Base-by-base conservation (phyloP, 2,888 invertebrate species). In the Parelbella ahira region DNA sequence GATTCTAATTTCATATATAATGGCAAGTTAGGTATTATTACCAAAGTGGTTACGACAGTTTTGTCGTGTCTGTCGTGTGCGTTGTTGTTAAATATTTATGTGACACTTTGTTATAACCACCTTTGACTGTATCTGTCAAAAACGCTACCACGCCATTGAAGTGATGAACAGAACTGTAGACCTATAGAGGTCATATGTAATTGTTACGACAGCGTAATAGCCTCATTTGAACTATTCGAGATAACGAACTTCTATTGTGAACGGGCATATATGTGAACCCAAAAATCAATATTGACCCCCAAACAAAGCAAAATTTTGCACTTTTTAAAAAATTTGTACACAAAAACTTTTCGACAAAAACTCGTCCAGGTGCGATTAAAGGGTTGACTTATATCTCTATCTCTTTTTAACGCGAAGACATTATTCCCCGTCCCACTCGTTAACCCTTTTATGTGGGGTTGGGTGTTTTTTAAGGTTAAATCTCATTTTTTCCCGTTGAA, bases 251-350 rank as follows among this genome's bases (percentile, higher is more conserved):
- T 46, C 50, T 50, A 81, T 87, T 79, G 76, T 77, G 42, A 44
- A 5, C 12, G 28, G 41, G 13, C 48, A 51, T 62, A 58, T 63
- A 63, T 69, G 70, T 69, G 63, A 58, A 59, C 63, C 54, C 68
- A 77, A 60, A 82, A 87, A 83, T 79, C 82, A 87, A 86, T 87
- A 83, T 87, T 87, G 83, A 84, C 72, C 73, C 67, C 50, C 56
- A n/a, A 72, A 79, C 67, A 78, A 68, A 68, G 71, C 50, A 57
- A 72, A 79, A 82, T 77, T 81, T 83, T 76, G 83, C 86, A 84
- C 78, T 77, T 83, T 86, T 83, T 77, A n/a, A n/a, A 55, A 77
- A 79, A 75, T 71, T 77, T 74, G 56, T 58, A 69, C 63, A 68
- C 69, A 76, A 74, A 81, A 80, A 70, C 60, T 61, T 55, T 47